phyloP scores from a whole-genome alignment of 2,797 vertebrate species.

The Rhabdomys pumilio region DNA sequence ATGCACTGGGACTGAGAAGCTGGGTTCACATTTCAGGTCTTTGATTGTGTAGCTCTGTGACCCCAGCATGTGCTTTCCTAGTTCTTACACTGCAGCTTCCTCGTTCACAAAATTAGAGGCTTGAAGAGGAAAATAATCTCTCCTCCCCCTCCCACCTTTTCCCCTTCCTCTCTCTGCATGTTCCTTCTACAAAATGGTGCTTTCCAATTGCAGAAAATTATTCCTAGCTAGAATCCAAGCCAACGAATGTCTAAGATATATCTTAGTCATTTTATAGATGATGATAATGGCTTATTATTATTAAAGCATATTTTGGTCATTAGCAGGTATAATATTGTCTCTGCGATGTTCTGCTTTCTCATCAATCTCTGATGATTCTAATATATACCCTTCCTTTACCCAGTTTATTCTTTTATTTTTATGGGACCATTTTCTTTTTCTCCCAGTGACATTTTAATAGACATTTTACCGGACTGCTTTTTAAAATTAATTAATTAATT shows the following conservation, averaged over 20 bases:
- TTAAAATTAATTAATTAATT: background rate
- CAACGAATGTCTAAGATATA: background rate
- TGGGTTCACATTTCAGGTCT: constrained; percentile 15
- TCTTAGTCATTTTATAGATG: background rate
- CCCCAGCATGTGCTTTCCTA: background rate
- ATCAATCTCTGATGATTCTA: background rate
- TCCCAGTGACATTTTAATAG: background rate
- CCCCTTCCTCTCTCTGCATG: background rate
- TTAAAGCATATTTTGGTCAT: background rate
- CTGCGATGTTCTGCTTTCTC: background rate
- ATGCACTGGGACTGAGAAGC: background rate
- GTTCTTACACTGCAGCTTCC: background rate
- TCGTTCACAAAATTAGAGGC: background rate
- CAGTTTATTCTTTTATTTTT: background rate
- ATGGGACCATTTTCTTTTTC: background rate
- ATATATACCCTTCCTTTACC: background rate
- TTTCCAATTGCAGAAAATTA: constrained; percentile 1
- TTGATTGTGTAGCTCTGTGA: background rate
- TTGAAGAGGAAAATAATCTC: background rate
- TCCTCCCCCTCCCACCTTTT: background rate
- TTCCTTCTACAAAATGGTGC: background rate
- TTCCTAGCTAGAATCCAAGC: background rate
- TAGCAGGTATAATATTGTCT: background rate
- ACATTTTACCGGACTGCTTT: background rate
- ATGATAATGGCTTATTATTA: background rate